phyloP scores from a whole-genome alignment of 2,113 vertebrate genomes.

The Dasyurus viverrinus region DNA sequence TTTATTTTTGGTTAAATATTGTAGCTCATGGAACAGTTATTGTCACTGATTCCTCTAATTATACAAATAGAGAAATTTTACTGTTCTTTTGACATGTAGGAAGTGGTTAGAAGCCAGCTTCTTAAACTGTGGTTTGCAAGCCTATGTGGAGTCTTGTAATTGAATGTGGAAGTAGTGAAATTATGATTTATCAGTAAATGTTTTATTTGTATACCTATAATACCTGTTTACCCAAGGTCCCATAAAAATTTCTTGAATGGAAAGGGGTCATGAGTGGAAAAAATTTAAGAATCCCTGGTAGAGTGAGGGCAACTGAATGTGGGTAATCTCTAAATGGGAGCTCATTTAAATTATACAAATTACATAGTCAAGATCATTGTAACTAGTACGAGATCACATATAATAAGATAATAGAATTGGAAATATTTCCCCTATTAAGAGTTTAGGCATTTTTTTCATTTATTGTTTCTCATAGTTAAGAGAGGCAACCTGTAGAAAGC shows the following conservation, averaged over 20 bases:
- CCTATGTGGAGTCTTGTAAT: too few species aligned
- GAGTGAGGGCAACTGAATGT: background rate
- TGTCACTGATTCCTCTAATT: background rate
- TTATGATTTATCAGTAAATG: too few species aligned
- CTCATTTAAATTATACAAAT: background rate
- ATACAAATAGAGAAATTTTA: background rate
- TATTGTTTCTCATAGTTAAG: background rate
- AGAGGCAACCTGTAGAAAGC: background rate
- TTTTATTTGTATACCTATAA: too few species aligned
- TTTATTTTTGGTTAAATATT: background rate
- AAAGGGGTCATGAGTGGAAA: too few species aligned
- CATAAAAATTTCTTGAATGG: too few species aligned
- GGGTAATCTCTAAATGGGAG: background rate
- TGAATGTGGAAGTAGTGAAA: too few species aligned
- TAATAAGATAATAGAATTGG: background rate
- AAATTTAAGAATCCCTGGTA: too few species aligned
- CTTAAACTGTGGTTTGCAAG: too few species aligned
- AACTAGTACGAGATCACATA: background rate
- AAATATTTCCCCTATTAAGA: background rate
- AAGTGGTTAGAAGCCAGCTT: background rate
- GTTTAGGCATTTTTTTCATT: background rate
- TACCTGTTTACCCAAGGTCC: too few species aligned
- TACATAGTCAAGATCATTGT: background rate
- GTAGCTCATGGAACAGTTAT: background rate
- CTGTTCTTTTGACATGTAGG: background rate